Conservation (phyloP, 2,888 invertebrate genomes). For the Cantharis rustica region DNA sequence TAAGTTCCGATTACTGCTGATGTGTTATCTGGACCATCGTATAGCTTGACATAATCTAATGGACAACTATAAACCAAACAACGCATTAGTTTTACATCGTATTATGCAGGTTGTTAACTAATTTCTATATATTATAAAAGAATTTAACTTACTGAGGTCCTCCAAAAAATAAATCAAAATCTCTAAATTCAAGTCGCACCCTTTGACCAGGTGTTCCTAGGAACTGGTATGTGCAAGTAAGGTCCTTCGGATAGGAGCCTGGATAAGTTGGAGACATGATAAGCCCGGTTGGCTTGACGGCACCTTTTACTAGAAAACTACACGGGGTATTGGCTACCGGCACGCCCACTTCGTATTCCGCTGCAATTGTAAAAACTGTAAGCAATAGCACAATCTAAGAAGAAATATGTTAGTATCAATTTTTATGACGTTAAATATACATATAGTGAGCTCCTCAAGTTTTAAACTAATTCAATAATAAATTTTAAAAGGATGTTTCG, state of each 20-base stretch:
- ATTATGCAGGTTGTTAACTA: not conserved
- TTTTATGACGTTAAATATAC: not conserved
- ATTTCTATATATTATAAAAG: not conserved
- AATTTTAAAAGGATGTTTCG: too few relatives aligned
- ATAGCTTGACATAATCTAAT: conserved; percentile 96
- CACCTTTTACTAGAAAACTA: conserved; percentile 83
- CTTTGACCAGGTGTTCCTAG: conserved; percentile 88
- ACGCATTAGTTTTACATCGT: not conserved
- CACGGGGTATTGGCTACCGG: conserved; percentile 86
- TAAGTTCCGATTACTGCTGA: conserved; percentile 94
- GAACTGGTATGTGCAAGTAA: conserved; percentile 92
- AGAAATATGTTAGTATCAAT: not conserved
- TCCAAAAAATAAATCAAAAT: conserved; percentile 98
- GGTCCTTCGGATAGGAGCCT: conserved; percentile 97
- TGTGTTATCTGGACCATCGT: conserved; percentile 89
- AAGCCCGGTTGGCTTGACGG: conserved; percentile 75
- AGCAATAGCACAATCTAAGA: not conserved
- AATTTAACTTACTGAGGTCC: conserved; percentile 90
- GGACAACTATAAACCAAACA: conserved; percentile 78
- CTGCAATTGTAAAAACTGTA: conserved; percentile 57
- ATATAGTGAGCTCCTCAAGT: too few relatives aligned
- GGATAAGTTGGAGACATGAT: conserved; percentile 98
- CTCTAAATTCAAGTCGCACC: conserved; percentile 93
- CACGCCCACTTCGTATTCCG: conserved; percentile 91
- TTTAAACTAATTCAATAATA: too few relatives aligned